Percentiles rank a stretch among this genome's conserved stretches.
Conservation (phyloP, 2,797 vertebrate genomes). For the Miichthys miiuy region DNA sequence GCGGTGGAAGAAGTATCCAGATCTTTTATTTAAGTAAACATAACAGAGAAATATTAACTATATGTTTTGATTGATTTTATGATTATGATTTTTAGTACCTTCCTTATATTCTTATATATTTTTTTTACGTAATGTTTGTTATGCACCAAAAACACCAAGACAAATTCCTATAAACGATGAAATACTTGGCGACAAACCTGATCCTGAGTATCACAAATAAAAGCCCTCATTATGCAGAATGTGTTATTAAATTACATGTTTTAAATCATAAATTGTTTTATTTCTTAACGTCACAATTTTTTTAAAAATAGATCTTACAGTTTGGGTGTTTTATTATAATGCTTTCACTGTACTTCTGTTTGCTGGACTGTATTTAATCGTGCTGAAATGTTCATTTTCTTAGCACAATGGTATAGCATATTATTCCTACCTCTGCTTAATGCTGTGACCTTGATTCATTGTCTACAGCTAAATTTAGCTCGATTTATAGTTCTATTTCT, state of each 20-base stretch:
- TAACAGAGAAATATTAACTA: background rate
- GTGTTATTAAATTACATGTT: background rate
- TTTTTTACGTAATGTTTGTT: too few species aligned
- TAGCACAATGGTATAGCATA: too few species aligned
- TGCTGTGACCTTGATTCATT: too few species aligned
- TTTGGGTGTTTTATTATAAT: background rate
- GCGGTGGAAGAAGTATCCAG: background rate
- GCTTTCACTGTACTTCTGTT: background rate
- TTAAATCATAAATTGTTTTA: background rate
- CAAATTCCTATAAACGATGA: too few species aligned
- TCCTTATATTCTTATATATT: too few species aligned
- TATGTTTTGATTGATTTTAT: too few species aligned
- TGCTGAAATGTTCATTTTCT: background rate
- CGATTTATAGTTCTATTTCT: too few species aligned
- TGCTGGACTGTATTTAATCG: background rate
- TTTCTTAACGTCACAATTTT: background rate
- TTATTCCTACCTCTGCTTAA: too few species aligned
- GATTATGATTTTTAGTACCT: too few species aligned
- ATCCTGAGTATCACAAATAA: background rate
- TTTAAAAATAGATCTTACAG: background rate
- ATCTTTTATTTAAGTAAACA: background rate
- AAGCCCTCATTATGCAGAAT: background rate
- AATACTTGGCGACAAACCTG: too few species aligned
- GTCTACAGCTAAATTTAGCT: too few species aligned
- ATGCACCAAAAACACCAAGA: too few species aligned